Conservation (phyloP, 2,888 invertebrate species). For the Synergus itoensis region DNA sequence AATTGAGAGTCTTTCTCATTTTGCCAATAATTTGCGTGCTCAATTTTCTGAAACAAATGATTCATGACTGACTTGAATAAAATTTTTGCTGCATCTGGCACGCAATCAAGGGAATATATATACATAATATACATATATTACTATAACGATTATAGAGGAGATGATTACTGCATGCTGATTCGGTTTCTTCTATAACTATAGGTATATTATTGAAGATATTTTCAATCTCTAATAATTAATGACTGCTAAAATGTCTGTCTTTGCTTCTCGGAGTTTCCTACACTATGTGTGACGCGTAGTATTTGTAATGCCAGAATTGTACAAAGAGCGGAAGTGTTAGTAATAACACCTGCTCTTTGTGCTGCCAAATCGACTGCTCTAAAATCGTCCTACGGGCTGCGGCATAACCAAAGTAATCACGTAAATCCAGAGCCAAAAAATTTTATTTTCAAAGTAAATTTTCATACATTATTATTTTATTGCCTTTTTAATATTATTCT, state of each 20-base stretch:
- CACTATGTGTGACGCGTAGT: not conserved
- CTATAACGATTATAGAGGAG: not conserved
- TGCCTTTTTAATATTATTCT: too few relatives aligned
- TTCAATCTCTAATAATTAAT: constrained; percentile 47
- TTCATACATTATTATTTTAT: too few relatives aligned
- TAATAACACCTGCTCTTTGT: too few relatives aligned
- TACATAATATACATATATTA: not conserved
- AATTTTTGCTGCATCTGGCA: not conserved
- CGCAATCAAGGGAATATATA: constrained; percentile 4
- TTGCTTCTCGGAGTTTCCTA: not conserved
- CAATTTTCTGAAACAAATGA: not conserved
- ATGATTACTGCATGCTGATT: not conserved
- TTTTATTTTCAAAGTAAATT: too few relatives aligned
- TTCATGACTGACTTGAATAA: not conserved
- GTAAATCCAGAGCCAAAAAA: too few relatives aligned
- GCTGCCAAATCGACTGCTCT: too few relatives aligned
- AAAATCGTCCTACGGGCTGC: too few relatives aligned
- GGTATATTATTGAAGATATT: constrained; percentile 1
- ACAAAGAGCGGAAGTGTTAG: too few relatives aligned
- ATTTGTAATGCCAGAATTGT: too few relatives aligned
- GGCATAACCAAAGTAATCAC: too few relatives aligned
- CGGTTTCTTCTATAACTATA: constrained; percentile 44
- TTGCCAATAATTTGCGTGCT: not conserved
- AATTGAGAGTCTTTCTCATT: not conserved
- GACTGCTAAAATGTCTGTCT: constrained; percentile 35